Base-by-base conservation (phyloP, 2,888 invertebrate species). In the Tetragonisca angustula region DNA sequence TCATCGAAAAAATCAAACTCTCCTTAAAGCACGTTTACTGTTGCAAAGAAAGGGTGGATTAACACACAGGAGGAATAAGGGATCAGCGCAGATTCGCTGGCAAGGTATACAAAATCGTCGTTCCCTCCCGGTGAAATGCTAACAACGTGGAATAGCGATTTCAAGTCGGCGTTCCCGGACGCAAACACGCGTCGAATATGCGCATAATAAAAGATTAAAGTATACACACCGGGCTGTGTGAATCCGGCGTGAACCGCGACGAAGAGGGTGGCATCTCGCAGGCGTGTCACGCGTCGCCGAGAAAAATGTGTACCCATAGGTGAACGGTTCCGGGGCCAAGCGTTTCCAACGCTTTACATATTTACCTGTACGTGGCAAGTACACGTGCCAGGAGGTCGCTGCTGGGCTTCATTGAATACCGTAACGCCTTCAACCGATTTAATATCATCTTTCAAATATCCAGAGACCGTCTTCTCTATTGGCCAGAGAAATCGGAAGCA, bases 181-280 rank as follows among this genome's bases (percentile, higher is more conserved):
- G 61, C 49, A 62, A 76, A 81, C 76, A 73, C 65, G 76, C 77
- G 61, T 76, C 71, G 83, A 82, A 82, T 77, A 82, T 74, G 82
- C 82, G 76, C 82, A 72, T 77, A 61, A 68, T 76, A 76, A 83
- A 80, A 83, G 65, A 80, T 76, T 83, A 68, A 80, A 75, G 83
- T 80, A 75, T 27, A 72, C 72, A 71, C 72, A 72, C 52, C 74
- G 43, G 65, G 21, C 43, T 43, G 43, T n/a, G 68, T 13, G 54
- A 65, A 67, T 54, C 65, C 27, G 32, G 15, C 36, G 67, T 13
- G 68, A 81, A 78, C 24, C 62, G 43, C 15, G 32, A 15, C 54
- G 52, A 9, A 11, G 43, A 0, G 43, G 61, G 69, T 70, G 67
- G 71, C 59, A 65, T 84, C 73, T 67, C 24, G 79, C 65, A 70